phyloP scores from a whole-genome alignment of 2,113 vertebrate genomes.

The Triplophysa dalaica region DNA sequence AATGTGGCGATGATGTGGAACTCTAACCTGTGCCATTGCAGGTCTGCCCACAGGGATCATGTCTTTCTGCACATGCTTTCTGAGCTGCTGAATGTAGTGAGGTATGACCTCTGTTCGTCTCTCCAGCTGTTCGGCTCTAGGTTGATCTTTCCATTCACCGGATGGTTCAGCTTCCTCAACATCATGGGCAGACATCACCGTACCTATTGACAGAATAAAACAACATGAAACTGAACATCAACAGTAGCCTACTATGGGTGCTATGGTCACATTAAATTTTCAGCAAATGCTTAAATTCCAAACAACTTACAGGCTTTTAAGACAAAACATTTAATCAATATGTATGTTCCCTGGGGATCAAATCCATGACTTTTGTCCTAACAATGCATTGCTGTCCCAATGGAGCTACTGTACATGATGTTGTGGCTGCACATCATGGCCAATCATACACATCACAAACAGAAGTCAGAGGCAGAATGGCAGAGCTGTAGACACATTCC shows the following conservation, averaged over 20 bases:
- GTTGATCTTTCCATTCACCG: conserved; percentile 63
- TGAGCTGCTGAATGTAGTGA: conserved; percentile 78
- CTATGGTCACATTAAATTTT: too few species aligned
- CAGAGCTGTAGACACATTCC: conserved; percentile 15
- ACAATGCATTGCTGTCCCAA: too few species aligned
- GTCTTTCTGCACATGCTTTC: conserved; percentile 79
- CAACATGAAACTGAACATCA: background rate
- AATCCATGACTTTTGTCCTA: too few species aligned
- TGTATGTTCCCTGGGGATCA: too few species aligned
- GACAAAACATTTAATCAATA: too few species aligned
- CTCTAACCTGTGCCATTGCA: conserved; percentile 87
- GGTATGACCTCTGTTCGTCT: conserved; percentile 74
- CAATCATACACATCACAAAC: background rate
- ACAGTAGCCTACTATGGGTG: too few species aligned
- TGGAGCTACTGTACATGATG: too few species aligned
- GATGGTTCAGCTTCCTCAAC: conserved; percentile 66
- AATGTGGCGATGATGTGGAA: background rate
- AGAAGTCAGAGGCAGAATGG: background rate
- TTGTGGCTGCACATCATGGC: background rate
- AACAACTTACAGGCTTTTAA: too few species aligned
- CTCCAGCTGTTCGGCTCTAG: conserved; percentile 62
- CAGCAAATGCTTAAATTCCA: too few species aligned
- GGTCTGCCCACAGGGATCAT: conserved; percentile 84
- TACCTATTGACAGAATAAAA: conserved; percentile 61
- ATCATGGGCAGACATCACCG: conserved; percentile 60